These are phyloP conservation scores for Sarcoramphus papa DNA, from an alignment of 2,797 vertebrate species.

Conservation along the genomic window DNA sequence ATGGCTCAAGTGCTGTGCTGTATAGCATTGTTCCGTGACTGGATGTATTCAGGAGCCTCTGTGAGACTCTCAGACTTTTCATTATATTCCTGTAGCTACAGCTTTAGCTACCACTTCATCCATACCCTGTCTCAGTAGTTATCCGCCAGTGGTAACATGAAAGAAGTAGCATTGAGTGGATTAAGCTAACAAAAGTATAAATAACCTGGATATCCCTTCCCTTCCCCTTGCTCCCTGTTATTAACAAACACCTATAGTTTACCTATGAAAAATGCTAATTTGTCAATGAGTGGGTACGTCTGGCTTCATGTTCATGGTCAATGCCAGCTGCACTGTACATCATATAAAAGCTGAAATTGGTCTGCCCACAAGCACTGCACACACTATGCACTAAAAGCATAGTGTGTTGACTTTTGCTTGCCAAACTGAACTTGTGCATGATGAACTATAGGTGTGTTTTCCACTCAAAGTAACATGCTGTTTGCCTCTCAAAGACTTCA, in stretches of 20 bases:
- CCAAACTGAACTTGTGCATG: background rate
- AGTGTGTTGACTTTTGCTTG: background rate
- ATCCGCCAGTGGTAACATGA: background rate
- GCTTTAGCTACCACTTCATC: background rate
- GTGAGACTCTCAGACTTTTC: background rate
- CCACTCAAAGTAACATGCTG: background rate
- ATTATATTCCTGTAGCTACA: background rate
- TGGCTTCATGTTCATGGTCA: background rate
- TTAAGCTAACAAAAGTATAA: background rate
- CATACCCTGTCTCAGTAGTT: background rate
- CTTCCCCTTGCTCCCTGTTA: background rate
- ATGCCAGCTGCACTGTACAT: background rate
- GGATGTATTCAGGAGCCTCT: background rate
- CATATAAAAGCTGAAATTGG: background rate
- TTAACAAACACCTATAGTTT: background rate
- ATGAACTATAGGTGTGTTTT: background rate
- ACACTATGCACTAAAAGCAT: background rate
- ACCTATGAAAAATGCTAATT: background rate
- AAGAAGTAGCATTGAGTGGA: background rate
- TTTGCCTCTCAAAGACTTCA: background rate
- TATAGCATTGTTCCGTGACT: background rate
- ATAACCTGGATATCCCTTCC: background rate
- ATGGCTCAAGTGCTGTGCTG: background rate
- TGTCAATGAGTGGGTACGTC: background rate
- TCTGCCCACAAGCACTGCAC: background rate